phyloP scores from a whole-genome alignment of 1,140 invertebrate genomes.

The Drosophila bocqueti region DNA sequence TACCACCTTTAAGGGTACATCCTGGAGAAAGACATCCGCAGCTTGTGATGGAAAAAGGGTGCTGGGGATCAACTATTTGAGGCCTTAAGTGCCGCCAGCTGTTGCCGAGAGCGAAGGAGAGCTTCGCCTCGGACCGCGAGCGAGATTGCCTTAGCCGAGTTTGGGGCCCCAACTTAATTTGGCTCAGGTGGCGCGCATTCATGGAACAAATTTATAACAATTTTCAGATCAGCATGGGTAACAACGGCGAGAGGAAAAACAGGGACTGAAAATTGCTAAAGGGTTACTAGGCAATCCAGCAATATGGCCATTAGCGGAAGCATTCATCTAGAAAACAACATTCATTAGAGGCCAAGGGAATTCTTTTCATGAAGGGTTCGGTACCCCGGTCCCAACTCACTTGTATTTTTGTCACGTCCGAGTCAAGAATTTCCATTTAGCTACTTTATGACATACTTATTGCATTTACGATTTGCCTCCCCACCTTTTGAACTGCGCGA shows the following conservation, averaged over 20 bases:
- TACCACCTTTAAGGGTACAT: conserved; percentile 10
- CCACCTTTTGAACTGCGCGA: conserved; percentile 44
- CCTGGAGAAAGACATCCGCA: conserved; percentile 29
- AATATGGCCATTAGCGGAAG: conserved; percentile 49
- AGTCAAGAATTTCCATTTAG: conserved; percentile 53
- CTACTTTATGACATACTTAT: conserved; percentile 67
- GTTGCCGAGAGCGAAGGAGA: conserved; percentile 52
- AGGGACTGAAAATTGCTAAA: conserved; percentile 36
- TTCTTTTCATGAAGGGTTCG: conserved; percentile 12
- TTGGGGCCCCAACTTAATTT: conserved; percentile 75
- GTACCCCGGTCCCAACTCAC: neutral
- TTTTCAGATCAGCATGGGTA: conserved; percentile 60
- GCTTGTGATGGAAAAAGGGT: conserved; percentile 30
- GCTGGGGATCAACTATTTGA: conserved; percentile 62
- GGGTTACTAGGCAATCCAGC: conserved; percentile 48
- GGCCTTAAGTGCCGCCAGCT: conserved; percentile 77
- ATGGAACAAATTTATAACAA: conserved; percentile 81
- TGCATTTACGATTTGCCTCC: conserved; percentile 63
- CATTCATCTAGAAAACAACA: conserved; percentile 55
- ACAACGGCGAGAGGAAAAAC: conserved; percentile 44
- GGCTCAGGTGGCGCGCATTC: conserved; percentile 76
- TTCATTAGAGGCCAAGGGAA: conserved; percentile 29
- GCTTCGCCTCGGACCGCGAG: conserved; percentile 23
- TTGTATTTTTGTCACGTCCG: conserved; percentile 71
- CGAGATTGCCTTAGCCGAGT: conserved; percentile 67